A percentile compares a stretch with the other conserved stretches of the same genome.
phyloP scores from a whole-genome alignment of 2,113 vertebrate species.

The Pandion haliaetus region DNA sequence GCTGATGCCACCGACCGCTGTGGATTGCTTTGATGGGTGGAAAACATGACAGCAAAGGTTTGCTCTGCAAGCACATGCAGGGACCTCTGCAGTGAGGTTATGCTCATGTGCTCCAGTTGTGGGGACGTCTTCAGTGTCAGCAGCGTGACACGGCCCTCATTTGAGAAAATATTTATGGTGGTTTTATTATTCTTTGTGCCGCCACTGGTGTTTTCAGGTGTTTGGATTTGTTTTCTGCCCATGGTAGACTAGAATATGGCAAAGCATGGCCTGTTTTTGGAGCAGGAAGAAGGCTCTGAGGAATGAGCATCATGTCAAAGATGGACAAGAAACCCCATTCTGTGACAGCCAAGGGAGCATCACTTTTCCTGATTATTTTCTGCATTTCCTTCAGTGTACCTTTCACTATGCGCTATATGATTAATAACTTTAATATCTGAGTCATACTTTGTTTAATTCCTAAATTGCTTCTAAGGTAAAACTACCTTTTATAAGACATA shows the following conservation, averaged over 20 bases:
- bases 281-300: neutral
- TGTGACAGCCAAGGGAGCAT: neutral
- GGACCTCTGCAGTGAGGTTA: neutral
- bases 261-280: neutral
- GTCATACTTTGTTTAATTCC: neutral
- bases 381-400: neutral
- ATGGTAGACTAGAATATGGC: neutral
- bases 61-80: fast-evolving
- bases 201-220: fast-evolving
- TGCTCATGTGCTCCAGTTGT: neutral
- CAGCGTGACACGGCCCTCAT: fast-evolving
- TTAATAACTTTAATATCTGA: neutral
- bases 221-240: neutral
- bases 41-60: neutral
- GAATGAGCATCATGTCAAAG: neutral
- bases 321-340: neutral
- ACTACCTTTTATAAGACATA: neutral
- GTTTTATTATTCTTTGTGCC: neutral
- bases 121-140: neutral
- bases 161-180: neutral
- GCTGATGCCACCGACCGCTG: fast-evolving
- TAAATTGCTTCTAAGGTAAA: neutral
- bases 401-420: neutral
- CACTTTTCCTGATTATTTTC: neutral
- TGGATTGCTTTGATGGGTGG: neutral